Conservation (phyloP, 2,113 vertebrate genomes). For the Tricholaema leucomelas region DNA sequence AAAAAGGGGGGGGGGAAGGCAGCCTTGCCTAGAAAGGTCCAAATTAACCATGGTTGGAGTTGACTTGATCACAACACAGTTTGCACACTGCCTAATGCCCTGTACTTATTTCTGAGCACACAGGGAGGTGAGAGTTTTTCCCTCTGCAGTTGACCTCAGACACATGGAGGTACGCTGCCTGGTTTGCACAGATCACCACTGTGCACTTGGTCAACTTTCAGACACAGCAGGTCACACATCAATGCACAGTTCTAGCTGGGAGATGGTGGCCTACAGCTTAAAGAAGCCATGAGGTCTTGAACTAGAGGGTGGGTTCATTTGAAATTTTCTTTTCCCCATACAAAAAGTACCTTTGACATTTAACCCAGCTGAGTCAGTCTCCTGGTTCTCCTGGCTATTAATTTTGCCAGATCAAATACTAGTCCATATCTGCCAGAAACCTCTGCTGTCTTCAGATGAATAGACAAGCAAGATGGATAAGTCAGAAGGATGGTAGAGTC, state of each 20-base stretch:
- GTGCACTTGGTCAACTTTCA: neutral
- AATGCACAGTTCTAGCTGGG: neutral
- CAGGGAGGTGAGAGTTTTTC: neutral
- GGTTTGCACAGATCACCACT: neutral
- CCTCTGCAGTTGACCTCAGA: neutral
- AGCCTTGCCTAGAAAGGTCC: neutral
- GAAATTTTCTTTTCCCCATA: neutral
- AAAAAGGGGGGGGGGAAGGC: neutral
- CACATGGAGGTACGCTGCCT: rapidly evolving
- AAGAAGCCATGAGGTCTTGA: neutral
- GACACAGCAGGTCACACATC: neutral
- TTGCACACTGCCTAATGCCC: neutral
- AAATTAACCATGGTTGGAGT: neutral
- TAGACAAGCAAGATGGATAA: neutral
- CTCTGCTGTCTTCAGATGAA: neutral
- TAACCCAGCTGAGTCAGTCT: neutral
- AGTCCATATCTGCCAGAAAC: neutral
- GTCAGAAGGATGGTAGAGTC: neutral
- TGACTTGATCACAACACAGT: neutral
- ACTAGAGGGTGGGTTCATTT: neutral
- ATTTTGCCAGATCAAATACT: neutral
- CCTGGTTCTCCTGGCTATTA: neutral
- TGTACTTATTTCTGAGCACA: neutral
- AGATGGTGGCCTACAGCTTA: neutral
- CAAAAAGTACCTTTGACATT: neutral